Conservation (phyloP, 2,113 vertebrate genomes). For the Laticauda colubrina region DNA sequence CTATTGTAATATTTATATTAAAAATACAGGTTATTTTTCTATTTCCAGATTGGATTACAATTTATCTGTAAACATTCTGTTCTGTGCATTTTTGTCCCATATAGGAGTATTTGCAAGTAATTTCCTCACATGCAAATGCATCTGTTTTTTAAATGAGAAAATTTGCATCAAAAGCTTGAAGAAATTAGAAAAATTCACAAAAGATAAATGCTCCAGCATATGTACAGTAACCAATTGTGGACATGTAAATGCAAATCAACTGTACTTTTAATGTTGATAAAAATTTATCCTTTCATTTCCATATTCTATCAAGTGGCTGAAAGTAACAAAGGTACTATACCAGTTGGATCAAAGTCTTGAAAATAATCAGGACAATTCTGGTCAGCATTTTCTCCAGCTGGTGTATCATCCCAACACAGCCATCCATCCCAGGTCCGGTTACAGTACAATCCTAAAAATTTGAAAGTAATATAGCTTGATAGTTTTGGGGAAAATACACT, state of each 20-base stretch:
- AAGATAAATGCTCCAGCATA: neutral
- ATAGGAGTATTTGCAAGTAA: neutral
- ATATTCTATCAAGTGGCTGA: neutral
- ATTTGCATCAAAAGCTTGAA: neutral
- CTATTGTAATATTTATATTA: no score
- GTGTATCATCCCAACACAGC: conserved; percentile 91
- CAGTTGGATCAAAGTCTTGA: conserved; percentile 88
- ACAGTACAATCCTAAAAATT: conserved; percentile 78
- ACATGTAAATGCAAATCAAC: neutral
- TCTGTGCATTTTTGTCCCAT: neutral
- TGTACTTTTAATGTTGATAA: neutral
- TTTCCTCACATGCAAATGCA: neutral
- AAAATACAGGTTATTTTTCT: neutral
- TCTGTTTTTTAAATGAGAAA: neutral
- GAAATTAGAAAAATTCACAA: neutral
- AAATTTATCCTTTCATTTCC: neutral
- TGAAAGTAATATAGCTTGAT: conserved; percentile 32
- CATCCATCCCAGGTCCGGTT: conserved; percentile 89
- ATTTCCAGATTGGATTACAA: neutral
- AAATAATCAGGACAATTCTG: conserved; percentile 92
- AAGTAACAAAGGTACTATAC: conserved; percentile 65
- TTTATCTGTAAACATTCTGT: neutral
- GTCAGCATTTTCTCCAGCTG: conserved; percentile 74
- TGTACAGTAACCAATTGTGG: neutral
- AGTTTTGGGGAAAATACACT: neutral